Evolutionary conservation across 2,888 invertebrate genomes (phyloP).

Genomic region (Meteorus cinctellus): DNA sequence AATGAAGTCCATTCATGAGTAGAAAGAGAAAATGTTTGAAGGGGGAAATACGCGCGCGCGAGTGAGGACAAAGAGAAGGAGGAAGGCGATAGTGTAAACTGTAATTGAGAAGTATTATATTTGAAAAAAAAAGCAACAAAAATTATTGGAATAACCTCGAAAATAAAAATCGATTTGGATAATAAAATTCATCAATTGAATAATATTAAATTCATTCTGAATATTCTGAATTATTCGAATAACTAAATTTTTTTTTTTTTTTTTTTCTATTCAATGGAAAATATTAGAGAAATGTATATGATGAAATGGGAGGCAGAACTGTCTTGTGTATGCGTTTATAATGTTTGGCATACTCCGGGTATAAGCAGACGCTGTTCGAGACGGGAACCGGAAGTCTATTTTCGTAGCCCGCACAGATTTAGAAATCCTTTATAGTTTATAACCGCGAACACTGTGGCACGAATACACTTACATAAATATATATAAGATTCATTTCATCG

Average conservation of each 20-base stretch:
- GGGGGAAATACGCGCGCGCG: slow-evolving; percentile 32
- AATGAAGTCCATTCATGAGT: slow-evolving; percentile 45
- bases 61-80: not conserved
- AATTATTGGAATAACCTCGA: not conserved
- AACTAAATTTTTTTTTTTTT: not conserved
- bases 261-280: not conserved
- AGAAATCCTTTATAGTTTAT: slow-evolving; percentile 72
- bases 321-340: slow-evolving; percentile 42
- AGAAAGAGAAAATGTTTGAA: slow-evolving; percentile 34
- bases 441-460: slow-evolving; percentile 49
- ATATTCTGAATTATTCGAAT: too few relatives aligned
- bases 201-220: too few relatives aligned
- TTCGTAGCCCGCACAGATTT: slow-evolving; percentile 70
- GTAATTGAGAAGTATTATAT: not conserved
- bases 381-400: slow-evolving; percentile 74
- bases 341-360: slow-evolving; percentile 65
- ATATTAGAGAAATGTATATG: slow-evolving; percentile 2
- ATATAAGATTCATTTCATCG: not conserved
- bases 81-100: slow-evolving; percentile 3
- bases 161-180: too few relatives aligned
- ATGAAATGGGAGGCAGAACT: slow-evolving; percentile 3
- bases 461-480: slow-evolving; percentile 25
- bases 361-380: slow-evolving; percentile 69
- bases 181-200: too few relatives aligned
- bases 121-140: not conserved